Conservation (phyloP, 2,888 invertebrate genomes). For the Calameuta pallipes region DNA sequence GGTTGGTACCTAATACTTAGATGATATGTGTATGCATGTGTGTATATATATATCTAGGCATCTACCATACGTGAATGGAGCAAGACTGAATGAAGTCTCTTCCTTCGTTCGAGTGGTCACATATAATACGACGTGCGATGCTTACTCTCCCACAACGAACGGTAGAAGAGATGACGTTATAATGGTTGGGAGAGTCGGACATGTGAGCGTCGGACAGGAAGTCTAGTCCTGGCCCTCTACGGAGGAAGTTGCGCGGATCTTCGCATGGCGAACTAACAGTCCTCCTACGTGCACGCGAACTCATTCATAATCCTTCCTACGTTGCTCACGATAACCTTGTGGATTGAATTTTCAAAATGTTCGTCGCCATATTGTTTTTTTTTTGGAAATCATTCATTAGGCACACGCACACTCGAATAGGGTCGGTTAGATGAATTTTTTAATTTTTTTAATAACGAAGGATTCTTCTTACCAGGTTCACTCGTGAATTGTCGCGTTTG, state of each 20-base stretch:
- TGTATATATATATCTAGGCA: background rate
- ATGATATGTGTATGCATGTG: background rate
- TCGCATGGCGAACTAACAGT: conserved; percentile 62
- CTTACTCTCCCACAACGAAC: conserved; percentile 66
- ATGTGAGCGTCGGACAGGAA: conserved; percentile 62
- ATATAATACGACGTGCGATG: conserved; percentile 59
- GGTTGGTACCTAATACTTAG: no score
- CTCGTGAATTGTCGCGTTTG: conserved; percentile 47
- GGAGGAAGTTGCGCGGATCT: conserved; percentile 61
- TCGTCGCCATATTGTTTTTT: no score
- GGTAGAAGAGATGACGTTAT: conserved; percentile 62
- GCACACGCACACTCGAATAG: no score
- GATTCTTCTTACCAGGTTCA: conserved; percentile 45
- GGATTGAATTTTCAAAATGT: no score
- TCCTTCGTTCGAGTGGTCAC: conserved; percentile 31
- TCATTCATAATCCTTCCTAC: conserved; percentile 41
- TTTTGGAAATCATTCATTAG: no score
- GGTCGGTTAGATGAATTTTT: no score
- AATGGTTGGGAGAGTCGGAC: conserved; percentile 60
- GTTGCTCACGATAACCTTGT: no score
- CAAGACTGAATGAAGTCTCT: conserved; percentile 13
- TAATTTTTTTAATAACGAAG: no score
- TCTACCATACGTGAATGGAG: conserved; percentile 1
- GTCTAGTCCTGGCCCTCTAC: conserved; percentile 39
- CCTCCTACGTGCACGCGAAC: conserved; percentile 63